Conservation (phyloP, 2,113 vertebrate species). For the Trogon melanurus region DNA sequence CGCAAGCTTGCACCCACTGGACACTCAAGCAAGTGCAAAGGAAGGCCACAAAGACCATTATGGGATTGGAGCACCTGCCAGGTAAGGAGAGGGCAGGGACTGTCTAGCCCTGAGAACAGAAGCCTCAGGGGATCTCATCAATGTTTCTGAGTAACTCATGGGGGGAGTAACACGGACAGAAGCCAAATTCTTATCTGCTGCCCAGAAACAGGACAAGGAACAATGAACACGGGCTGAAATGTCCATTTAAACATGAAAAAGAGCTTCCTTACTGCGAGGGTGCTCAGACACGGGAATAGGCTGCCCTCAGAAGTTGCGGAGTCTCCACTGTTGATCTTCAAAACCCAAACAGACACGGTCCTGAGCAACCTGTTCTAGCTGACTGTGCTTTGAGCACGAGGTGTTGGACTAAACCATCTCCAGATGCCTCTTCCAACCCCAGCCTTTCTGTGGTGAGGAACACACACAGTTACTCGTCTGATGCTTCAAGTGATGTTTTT, state of each 20-base stretch:
- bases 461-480: background rate
- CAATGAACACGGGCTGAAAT: background rate
- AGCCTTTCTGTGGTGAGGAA: background rate
- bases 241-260: background rate
- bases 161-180: background rate
- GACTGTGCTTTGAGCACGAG: background rate
- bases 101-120: background rate
- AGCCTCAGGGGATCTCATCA: background rate
- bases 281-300: background rate
- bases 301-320: background rate
- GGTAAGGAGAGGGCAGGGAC: background rate
- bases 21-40: background rate
- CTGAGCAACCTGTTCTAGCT: background rate
- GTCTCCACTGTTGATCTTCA: background rate
- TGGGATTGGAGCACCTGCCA: background rate
- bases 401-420: background rate
- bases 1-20: background rate
- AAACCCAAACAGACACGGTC: rapidly evolving
- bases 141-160: no score
- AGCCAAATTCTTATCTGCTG: background rate
- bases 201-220: background rate
- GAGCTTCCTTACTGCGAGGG: background rate
- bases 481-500: rapidly evolving
- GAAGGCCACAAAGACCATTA: background rate
- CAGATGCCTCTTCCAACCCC: background rate